Evolutionary conservation across 2,797 vertebrate species (phyloP).

Genomic region (Coregonus sp.): DNA sequence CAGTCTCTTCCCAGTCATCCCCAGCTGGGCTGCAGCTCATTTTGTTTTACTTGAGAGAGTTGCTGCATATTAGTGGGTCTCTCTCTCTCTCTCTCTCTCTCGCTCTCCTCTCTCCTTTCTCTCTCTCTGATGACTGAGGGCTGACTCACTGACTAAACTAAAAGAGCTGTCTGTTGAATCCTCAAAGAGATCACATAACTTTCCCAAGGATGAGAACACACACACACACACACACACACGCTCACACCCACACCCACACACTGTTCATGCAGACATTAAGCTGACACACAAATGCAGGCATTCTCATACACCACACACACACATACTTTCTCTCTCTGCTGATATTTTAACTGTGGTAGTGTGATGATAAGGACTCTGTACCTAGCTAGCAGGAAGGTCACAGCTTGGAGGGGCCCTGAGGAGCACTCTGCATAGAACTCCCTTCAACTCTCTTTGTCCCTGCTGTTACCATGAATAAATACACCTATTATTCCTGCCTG

Average conservation of each 20-base stretch:
- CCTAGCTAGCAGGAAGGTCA: constrained; percentile 63
- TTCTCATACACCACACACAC: constrained; percentile 2
- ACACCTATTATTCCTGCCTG: constrained; percentile 18
- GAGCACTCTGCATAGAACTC: constrained; percentile 44
- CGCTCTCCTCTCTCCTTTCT: no score
- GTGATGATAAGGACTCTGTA: constrained; percentile 47
- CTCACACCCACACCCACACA: background rate
- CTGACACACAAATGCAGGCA: constrained; percentile 3
- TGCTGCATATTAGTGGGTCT: background rate
- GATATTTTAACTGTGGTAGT: constrained; percentile 27
- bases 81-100: background rate
- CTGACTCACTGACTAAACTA: background rate
- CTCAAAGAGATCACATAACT: background rate
- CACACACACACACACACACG: constrained; percentile 15
- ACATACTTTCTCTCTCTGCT: constrained; percentile 1
- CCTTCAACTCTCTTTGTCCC: constrained; percentile 49
- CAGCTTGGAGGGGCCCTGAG: constrained; percentile 44
- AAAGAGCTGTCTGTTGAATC: background rate
- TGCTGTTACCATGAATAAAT: no score
- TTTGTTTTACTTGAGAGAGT: constrained; percentile 72
- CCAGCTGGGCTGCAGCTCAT: constrained; percentile 53
- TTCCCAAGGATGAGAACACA: background rate
- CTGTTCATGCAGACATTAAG: background rate
- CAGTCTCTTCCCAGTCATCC: constrained; percentile 53
- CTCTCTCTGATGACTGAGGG: background rate